phyloP scores from a whole-genome alignment of 2,888 invertebrate genomes.

The Acanthoscelides obtectus region DNA sequence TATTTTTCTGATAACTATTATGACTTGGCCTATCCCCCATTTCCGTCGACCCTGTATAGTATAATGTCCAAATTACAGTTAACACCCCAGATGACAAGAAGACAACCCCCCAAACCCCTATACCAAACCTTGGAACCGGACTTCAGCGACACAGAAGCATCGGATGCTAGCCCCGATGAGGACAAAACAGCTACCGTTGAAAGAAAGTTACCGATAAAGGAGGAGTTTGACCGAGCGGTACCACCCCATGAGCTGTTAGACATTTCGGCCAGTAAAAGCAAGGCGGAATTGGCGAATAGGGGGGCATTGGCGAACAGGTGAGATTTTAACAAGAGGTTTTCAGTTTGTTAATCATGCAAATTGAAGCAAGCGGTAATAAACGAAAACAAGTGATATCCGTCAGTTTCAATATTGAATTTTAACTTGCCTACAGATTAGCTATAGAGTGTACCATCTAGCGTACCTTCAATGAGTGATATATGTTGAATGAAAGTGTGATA shows the following conservation, averaged over 20 bases:
- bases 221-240: conserved; percentile 82
- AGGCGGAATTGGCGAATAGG: conserved; percentile 80
- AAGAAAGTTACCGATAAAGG: conserved; percentile 60
- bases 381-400: too few relatives aligned
- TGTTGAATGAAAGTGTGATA: too few relatives aligned
- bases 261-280: conserved; percentile 76
- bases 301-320: conserved; percentile 63
- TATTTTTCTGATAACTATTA: too few relatives aligned
- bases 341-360: too few relatives aligned
- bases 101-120: conserved; percentile 61
- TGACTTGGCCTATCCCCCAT: too few relatives aligned
- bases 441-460: too few relatives aligned
- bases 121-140: conserved; percentile 59
- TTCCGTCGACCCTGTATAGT: not conserved
- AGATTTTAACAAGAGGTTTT: not conserved
- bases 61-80: conserved; percentile 52
- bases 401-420: too few relatives aligned
- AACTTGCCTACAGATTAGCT: too few relatives aligned
- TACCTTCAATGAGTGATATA: too few relatives aligned
- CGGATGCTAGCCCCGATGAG: conserved; percentile 78
- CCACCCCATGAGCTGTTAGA: conserved; percentile 85
- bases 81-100: conserved; percentile 71
- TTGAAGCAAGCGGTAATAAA: too few relatives aligned
- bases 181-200: conserved; percentile 73
- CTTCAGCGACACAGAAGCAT: conserved; percentile 81